These are phyloP conservation scores for Drosophila kepulauana DNA, from an alignment of 1,140 invertebrate species.

Conservation along the genomic window DNA sequence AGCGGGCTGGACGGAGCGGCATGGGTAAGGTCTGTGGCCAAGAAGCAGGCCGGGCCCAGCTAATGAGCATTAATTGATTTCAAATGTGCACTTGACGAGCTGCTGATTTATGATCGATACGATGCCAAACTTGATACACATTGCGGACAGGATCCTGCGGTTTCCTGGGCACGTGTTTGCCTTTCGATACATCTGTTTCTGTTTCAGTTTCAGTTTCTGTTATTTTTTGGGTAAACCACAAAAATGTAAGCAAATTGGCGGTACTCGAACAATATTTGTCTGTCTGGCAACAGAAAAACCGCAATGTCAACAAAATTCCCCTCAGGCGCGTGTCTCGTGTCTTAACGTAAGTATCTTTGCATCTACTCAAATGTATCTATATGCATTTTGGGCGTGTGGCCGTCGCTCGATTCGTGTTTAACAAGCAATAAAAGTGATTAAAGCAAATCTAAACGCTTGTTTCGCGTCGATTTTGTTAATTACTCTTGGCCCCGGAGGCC, in stretches of 20 bases:
- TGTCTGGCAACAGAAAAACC: constrained; percentile 58
- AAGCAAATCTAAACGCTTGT: constrained; percentile 76
- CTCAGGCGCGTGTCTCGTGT: not conserved
- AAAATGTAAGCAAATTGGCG: constrained; percentile 34
- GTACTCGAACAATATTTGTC: constrained; percentile 46
- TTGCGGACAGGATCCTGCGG: constrained; percentile 67
- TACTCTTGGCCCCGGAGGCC: constrained; percentile 4
- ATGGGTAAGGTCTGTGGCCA: not conserved
- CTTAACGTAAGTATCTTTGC: not conserved
- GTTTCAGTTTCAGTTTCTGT: not conserved
- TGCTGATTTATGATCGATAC: constrained; percentile 44
- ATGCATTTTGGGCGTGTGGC: constrained; percentile 46
- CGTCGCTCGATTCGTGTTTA: constrained; percentile 69
- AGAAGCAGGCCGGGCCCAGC: not conserved
- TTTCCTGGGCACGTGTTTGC: constrained; percentile 66
- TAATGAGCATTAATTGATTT: constrained; percentile 79
- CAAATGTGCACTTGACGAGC: constrained; percentile 23
- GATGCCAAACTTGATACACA: constrained; percentile 27
- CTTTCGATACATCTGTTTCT: not conserved
- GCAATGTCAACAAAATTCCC: constrained; percentile 72
- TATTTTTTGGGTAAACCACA: constrained; percentile 28
- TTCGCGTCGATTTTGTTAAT: constrained; percentile 43
- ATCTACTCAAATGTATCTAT: constrained; percentile 16
- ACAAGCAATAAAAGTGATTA: constrained; percentile 81
- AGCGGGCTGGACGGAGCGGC: not conserved